Evolutionary conservation across 1,140 invertebrate genomes (phyloP), one percentile per base, ranked within the genome.

Genomic region (Portunus trituberculatus): DNA sequence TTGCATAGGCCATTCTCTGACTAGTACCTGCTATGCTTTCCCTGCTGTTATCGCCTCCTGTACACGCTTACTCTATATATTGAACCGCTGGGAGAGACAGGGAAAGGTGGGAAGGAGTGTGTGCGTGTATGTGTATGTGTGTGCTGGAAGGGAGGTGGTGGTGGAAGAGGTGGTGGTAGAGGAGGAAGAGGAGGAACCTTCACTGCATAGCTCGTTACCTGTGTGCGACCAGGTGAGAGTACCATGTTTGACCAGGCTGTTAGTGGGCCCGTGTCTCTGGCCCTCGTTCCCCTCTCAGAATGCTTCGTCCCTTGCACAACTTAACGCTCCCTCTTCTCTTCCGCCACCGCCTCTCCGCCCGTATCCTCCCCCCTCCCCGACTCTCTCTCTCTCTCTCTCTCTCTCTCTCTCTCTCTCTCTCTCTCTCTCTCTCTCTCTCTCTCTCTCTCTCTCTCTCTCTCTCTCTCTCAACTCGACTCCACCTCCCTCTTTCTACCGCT

Each of bases 351-450:
- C 88, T 89, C 88, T 14, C n/a, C 59, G 59, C 10, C 82, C 6
- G 29, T 84, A 8, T 84, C 82, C 82, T 6, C 25, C 87, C 16
- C 32, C 45, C 87, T 89, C 87, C 45, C 39, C 45, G 29, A 39
- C 87, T 89, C 87, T 89, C 32, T 89, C 87, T 45, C 31, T 89
- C 32, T 89, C 87, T 89, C 87, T 46, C 87, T 89, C 32, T 89
- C 32, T 4, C 4, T 89, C 87, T 89, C 87, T 89, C 32, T 89
- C 32, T 45, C 32, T 89, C 87, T 89, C 87, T 89, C 39, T 89
- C 32, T 45, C 32, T 89, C 87, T 89, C 87, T 45, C 87, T 89
- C 45, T 46, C 88, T 89, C 88, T 14, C 39, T 46, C 87, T 46
- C 39, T 89, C 6, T 89, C 87, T 10, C 32, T 89, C 32, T 48